Evolutionary conservation across 2,797 vertebrate genomes (phyloP), one percentile per base, ranked within the genome.

Genomic region (Mus spretus): DNA sequence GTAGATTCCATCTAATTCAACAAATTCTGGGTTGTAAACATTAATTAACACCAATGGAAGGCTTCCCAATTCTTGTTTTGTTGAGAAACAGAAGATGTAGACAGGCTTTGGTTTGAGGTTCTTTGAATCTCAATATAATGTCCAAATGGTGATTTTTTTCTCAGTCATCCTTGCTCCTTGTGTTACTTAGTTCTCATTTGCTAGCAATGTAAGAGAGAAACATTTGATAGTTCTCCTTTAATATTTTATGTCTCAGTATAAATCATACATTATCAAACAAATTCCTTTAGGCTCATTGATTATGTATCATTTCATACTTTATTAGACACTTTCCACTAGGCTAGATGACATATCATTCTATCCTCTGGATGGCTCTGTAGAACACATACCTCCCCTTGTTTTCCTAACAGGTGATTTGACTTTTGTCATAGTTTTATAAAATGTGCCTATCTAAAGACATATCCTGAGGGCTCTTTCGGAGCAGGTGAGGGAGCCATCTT

Each of bases 171-270:
- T 34, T 74, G 9, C 1, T 10, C n/a, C 40, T 55, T 50, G 17
- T 28, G n/a, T 63, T 81, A 53, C 44, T 85, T 80, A 81, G 26
- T 44, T 7, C 34, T 53, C 28, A 11, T 94, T 80, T 72, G 19
- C 15, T 90, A 91, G 44, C 31, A 72, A 37, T n/a, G 50, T 74
- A 7, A 80, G 79, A 85, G 40, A 88, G 72, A 22, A 88, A 72
- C 15, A 37, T 72, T 75, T 59, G 59, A 61, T 53, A 63, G 31
- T 37, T 89, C 20, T 47, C 77, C 20, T 15, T 79, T 40, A 75
- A 86, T 28, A 83, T 44, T 93, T 72, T 90, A 59, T 87, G 6
- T 75, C 9, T 78, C 72, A 80, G 61, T 50, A 84, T 84, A 57
- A 88, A 75, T 40, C 55, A 44, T 13, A 65, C 0, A 37, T 65